Base-by-base conservation (phyloP, 2,888 invertebrate species). In the Acleris cristana region DNA sequence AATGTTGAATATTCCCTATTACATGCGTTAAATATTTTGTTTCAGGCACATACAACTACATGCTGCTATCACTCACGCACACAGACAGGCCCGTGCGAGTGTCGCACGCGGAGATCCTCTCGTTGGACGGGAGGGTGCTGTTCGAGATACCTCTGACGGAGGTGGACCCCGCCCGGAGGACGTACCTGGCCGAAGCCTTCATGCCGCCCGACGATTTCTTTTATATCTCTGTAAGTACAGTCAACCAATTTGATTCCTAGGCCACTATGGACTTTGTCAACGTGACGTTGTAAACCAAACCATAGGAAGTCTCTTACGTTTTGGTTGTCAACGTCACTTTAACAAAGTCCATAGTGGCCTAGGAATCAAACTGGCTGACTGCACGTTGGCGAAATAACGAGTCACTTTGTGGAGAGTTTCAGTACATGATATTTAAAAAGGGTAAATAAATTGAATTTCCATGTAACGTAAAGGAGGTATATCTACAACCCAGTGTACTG, bases 201-300 rank as follows among this genome's bases (percentile, higher is more conserved):
- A 79, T 94, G 55, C 95, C 96, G 2, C 96, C 96, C 0, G 89
- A 94, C 26, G 93, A 94, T 4, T 93, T 94, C 74, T 96, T 96
- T 83, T 95, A 95, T 81, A 89, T 96, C 53, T 94, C 94, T 82
- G 95, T 95, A 75, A 88, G 92, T 86, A 40, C 40, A 0, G 1
- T 10, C 10, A 30, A 2, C 30, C 30, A 23, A 23, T 21, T 21
- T 21, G 21, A 21, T 21, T 21, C 21, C 21, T 21, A 21, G 21
- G 21, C 21, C 21, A 21, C 2, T 21, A 21, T 21, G 21, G 21
- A 21, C 21, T 21, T 21, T 21, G 21, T 21, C 21, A 21, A 21
- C 21, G 21, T 21, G 21, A 21, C 21, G 2, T 21, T 21, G 21
- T 21, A 1, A 21, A 21, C 2, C 21, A 21, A 21, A 21, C 2